Conservation (phyloP, 2,888 invertebrate genomes). For the Escarpia spicata region DNA sequence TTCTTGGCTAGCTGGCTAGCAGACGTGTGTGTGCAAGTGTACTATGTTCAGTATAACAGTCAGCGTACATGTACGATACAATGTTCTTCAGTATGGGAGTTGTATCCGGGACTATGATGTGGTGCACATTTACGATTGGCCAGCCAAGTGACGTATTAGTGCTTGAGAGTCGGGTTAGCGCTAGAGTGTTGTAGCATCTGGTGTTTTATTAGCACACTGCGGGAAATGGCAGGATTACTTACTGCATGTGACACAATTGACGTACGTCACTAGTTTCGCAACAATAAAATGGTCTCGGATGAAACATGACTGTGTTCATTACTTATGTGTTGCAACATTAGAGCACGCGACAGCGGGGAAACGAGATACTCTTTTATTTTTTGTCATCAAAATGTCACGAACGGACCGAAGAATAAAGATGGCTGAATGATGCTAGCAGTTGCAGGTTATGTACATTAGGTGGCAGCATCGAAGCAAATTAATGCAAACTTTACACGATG, state of each 20-base stretch:
- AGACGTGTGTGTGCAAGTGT: neutral
- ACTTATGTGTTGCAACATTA: neutral
- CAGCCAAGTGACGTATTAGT: no score
- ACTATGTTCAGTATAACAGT: neutral
- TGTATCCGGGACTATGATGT: neutral
- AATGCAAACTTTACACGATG: conserved; percentile 16
- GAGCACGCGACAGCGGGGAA: neutral
- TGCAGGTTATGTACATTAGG: neutral
- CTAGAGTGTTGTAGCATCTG: neutral
- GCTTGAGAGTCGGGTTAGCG: neutral
- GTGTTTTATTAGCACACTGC: neutral
- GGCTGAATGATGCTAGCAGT: conserved; percentile 7
- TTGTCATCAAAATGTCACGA: neutral
- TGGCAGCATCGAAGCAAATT: conserved; percentile 10
- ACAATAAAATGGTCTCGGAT: conserved; percentile 13
- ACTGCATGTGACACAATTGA: neutral
- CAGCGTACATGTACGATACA: neutral
- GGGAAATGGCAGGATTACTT: neutral
- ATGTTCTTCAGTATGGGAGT: neutral
- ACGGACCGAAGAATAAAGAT: neutral
- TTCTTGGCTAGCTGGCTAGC: conserved; percentile 13
- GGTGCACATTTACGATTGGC: neutral
- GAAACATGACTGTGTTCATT: neutral
- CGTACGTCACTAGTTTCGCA: neutral
- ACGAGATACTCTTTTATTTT: neutral